Base-by-base conservation (phyloP, 2,888 invertebrate genomes). In the Lysandra bellargus region DNA sequence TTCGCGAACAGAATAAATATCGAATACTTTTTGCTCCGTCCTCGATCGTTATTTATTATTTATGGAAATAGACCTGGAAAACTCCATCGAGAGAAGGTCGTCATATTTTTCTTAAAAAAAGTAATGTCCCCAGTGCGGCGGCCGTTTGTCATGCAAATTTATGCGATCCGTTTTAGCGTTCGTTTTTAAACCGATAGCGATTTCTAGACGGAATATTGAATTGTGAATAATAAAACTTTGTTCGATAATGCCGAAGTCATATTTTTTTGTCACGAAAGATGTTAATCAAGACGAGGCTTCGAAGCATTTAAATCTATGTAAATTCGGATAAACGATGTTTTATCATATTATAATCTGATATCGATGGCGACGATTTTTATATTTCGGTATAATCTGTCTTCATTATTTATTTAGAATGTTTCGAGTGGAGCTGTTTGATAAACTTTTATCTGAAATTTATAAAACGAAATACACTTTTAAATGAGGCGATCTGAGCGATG, bases 31-130 rank as follows among this genome's bases (percentile, higher is more conserved):
- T 88, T 90, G 90, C 89, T 87, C 81, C 87, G 90, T 88, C 89
- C 90, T 86, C 92, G 90, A 91, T 91, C 92, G 91, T 92, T 93
- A 93, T 93, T 93, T 92, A 92, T 93, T 93, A 93, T 93, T 93
- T 93, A 93, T 93, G 93, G 93, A 93, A 92, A 93, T 93, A 91
- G 91, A 92, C 89, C 90, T 91, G 91, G 88, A 87, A 69, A 90
- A 90, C 91, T 91, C 91, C 90, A 87, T 87, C 89, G 91, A 83
- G 88, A 89, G 89, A 90, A 91, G 91, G 91, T 91, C 91, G 92
- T 92, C 93, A 92, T 93, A 93, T 93, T 93, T 93, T 92, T 91
- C 91, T 92, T 92, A 90, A 92, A 92, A 91, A 92, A 93, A 91
- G 90, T 91, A 91, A 92, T 90, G 90, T 90, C 91, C 91, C 88